Conservation (phyloP, 2,113 vertebrate species). For the Ictalurus punctatus region DNA sequence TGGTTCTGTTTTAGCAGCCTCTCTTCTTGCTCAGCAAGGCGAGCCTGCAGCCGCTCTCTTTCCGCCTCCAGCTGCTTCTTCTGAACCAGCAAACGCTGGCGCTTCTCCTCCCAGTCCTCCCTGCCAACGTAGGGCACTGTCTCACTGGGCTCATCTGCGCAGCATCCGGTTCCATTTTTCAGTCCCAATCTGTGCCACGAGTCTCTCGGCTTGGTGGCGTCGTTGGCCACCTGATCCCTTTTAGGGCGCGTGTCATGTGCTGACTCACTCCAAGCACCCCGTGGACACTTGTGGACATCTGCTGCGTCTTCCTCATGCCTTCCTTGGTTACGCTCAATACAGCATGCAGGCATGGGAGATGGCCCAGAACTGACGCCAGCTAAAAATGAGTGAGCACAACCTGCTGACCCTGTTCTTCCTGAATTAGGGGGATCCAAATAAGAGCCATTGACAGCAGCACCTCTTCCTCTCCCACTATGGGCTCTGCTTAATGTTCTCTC, state of each 20-base stretch:
- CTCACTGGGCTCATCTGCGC: slow-evolving; percentile 42
- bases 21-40: slow-evolving; percentile 86
- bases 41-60: slow-evolving; percentile 81
- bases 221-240: background rate
- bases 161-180: background rate
- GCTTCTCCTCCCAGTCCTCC: slow-evolving; percentile 80
- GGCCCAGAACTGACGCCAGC: background rate
- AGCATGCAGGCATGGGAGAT: slow-evolving; percentile 19
- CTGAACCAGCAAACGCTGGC: slow-evolving; percentile 84
- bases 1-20: slow-evolving; percentile 82
- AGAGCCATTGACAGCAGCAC: slow-evolving; percentile 65
- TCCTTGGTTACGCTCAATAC: slow-evolving; percentile 41
- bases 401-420: slow-evolving; percentile 41
- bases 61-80: slow-evolving; percentile 91
- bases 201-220: slow-evolving; percentile 21
- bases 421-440: slow-evolving; percentile 61
- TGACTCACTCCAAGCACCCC: slow-evolving; percentile 42
- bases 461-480: slow-evolving; percentile 46
- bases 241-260: slow-evolving; percentile 45
- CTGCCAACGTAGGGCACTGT: slow-evolving; percentile 61
- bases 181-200: slow-evolving; percentile 15
- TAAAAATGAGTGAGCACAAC: slow-evolving; percentile 26
- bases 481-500: slow-evolving; percentile 52
- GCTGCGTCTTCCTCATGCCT: slow-evolving; percentile 20
- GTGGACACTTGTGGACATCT: slow-evolving; percentile 37